A percentile compares a stretch with the other conserved stretches of the same genome.
phyloP scores from a whole-genome alignment of 2,113 vertebrate species.

The Pygathrix nemaeus region DNA sequence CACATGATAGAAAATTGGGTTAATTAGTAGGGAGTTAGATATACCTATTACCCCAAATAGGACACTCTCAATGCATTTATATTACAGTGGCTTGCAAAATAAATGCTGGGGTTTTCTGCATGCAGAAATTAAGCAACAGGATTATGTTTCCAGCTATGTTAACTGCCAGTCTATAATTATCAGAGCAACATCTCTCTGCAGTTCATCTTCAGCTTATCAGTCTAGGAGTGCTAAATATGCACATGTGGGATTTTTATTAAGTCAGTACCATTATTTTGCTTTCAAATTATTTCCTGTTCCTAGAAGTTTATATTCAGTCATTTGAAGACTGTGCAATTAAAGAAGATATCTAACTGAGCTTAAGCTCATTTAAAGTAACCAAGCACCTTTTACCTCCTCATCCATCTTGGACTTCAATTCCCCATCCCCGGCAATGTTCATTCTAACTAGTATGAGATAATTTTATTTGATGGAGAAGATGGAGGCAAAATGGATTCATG shows the following conservation, averaged over 20 bases:
- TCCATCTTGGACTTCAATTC: background rate
- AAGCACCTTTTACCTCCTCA: background rate
- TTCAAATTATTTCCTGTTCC: slow-evolving; percentile 25
- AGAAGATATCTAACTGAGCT: background rate
- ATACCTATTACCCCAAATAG: background rate
- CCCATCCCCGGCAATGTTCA: background rate
- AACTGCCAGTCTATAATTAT: slow-evolving; percentile 13
- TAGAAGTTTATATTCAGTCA: slow-evolving; percentile 19
- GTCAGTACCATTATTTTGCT: background rate
- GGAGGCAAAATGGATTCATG: background rate
- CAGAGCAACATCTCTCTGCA: slow-evolving; percentile 6
- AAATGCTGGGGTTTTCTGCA: background rate
- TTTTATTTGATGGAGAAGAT: slow-evolving; percentile 10
- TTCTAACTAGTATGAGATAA: background rate
- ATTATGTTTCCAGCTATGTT: background rate
- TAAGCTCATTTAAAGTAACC: slow-evolving; percentile 6
- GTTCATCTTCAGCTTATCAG: background rate
- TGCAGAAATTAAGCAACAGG: slow-evolving; percentile 17
- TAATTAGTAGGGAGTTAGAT: slow-evolving; percentile 16
- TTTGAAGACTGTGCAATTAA: slow-evolving; percentile 3
- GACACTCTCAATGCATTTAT: background rate
- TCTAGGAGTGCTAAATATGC: background rate
- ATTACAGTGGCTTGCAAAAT: slow-evolving; percentile 17
- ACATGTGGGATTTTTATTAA: slow-evolving; percentile 8
- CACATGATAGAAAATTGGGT: background rate